Base-by-base conservation (phyloP, 1,140 invertebrate genomes). In the Aphelinus atriplicis region DNA sequence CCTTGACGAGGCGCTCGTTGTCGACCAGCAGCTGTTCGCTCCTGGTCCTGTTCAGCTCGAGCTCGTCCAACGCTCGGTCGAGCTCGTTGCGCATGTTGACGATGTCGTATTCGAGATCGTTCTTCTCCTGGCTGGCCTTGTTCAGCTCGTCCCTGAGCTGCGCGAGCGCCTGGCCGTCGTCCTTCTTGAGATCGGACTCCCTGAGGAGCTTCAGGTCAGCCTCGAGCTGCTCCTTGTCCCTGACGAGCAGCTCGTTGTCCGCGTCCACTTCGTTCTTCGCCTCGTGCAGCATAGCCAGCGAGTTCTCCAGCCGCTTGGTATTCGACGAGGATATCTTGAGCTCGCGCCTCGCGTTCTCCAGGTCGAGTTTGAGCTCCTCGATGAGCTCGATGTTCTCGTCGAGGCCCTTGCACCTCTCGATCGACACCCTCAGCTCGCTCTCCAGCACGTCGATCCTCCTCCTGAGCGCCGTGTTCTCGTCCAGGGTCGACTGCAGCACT, bases 21-120 rank as follows among this genome's bases (percentile, higher is more conserved):
- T 86, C 82, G 3, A 55, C 4, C 7, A 64, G 10, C 26, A 83
- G 45, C 53, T 79, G 81, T 0, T 78, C 69, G 50, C 81, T 69
- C 53, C 81, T 69, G 1, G 9, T 56, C 7, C 81, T 69, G 4
- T 75, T 79, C 1, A 45, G 5, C 5, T 81, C 71, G 9, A 81
- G 9, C 10, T 81, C 68, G 10, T 76, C 77, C 3, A 83, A 70
- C 3, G 82, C 73, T 3, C 64, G 58, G 45, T 86, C 84, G 2
- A 87, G 60, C 66, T 87, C 83, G 50, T 82, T 81, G 7, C 82
- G 78, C 81, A 84, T 84, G 45, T 83, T 82, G 26, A 79, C 47
- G 9, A 86, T 78, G 76, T 85, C 84, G 56, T 84, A 84, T 7
- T 87, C 81, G 46, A 88, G 68, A 58, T 86, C 81, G 42, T 81